phyloP scores from a whole-genome alignment of 37 sponge, comb jelly and placozoan species.

The Bolinopsis microptera region DNA sequence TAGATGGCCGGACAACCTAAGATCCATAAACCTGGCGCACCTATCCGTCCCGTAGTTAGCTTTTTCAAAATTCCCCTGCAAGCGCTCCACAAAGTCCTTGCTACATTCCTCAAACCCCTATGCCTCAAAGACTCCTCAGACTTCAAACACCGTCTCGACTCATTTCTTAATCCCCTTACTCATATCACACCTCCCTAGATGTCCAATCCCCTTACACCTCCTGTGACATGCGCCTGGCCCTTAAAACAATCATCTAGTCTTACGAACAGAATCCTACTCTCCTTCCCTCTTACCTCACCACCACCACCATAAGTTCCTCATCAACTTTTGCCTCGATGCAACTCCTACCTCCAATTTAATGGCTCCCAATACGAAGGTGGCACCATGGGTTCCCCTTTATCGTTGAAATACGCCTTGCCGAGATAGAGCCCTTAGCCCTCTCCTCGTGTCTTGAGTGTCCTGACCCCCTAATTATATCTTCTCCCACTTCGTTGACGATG shows the following conservation, averaged over 20 bases:
- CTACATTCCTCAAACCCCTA: too few relatives aligned
- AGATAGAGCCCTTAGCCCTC: background rate
- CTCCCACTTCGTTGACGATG: slow-evolving; percentile 10
- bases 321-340: too few relatives aligned
- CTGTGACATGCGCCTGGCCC: background rate
- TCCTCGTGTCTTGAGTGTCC: background rate
- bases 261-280: background rate
- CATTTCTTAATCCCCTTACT: background rate
- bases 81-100: too few relatives aligned
- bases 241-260: background rate
- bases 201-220: background rate
- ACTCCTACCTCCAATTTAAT: too few relatives aligned
- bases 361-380: background rate
- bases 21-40: too few relatives aligned
- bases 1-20: too few relatives aligned
- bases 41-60: too few relatives aligned
- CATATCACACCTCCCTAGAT: background rate
- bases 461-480: too few relatives aligned
- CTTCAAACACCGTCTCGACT: background rate
- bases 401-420: background rate
- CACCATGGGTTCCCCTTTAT: background rate
- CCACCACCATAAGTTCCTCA: too few relatives aligned
- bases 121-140: background rate
- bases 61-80: too few relatives aligned
- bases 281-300: background rate